Evolutionary conservation across 2,888 invertebrate species (phyloP).

Genomic region (Sinodicranocentrus sp.): DNA sequence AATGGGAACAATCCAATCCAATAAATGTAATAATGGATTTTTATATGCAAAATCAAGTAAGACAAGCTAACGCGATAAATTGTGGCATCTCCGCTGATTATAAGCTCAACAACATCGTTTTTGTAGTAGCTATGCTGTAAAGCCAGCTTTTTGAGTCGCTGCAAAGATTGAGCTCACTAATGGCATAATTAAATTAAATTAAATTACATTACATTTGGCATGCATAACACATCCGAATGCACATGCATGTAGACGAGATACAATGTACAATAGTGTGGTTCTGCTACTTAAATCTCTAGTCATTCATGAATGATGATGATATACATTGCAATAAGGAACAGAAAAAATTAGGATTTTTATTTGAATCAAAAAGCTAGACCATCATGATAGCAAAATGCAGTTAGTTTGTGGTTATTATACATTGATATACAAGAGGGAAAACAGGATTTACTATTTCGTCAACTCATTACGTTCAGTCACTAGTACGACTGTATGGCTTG

Average conservation of each 20-base stretch:
- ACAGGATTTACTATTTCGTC: constrained; percentile 57
- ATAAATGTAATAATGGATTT: constrained; percentile 45
- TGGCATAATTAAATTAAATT: constrained; percentile 64
- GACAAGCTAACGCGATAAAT: constrained; percentile 60
- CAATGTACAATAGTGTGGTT: background rate
- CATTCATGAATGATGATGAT: background rate
- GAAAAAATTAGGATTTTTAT: constrained; percentile 6
- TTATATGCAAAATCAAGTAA: constrained; percentile 57
- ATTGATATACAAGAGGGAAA: constrained; percentile 19
- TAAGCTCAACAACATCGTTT: constrained; percentile 16
- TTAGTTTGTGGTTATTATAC: background rate
- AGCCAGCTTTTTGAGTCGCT: background rate
- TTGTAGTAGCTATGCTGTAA: no score
- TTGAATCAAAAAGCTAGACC: constrained; percentile 7
- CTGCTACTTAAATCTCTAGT: background rate
- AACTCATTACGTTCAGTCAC: constrained; percentile 24
- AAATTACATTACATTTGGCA: constrained; percentile 51
- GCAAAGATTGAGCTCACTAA: constrained; percentile 47
- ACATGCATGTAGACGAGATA: background rate
- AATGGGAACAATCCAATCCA: constrained; percentile 60
- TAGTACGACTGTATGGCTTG: background rate
- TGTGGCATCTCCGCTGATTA: constrained; percentile 52
- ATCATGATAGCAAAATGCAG: background rate
- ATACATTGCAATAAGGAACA: background rate
- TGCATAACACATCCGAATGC: constrained; percentile 9